These are phyloP conservation scores for Notospermus geniculatus DNA, from an alignment of 1,140 invertebrate genomes.

Conservation along the genomic window DNA sequence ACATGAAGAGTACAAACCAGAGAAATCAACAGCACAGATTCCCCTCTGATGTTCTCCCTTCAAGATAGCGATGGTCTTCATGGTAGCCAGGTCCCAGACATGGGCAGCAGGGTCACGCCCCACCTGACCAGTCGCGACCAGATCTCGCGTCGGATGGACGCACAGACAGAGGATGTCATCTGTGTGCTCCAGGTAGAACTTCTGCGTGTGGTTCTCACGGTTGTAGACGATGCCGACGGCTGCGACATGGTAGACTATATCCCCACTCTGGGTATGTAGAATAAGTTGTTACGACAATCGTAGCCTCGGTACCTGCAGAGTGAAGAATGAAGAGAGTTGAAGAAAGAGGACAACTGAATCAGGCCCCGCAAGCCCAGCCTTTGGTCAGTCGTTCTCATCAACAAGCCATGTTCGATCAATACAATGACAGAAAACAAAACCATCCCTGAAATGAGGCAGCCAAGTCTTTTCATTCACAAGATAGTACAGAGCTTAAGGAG, in stretches of 20 bases:
- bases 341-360: background rate
- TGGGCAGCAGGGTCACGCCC: constrained; percentile 54
- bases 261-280: constrained; percentile 52
- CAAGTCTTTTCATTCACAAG: background rate
- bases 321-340: background rate
- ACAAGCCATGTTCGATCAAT: no score
- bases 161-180: constrained; percentile 56
- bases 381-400: no score
- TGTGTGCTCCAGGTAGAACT: constrained; percentile 53
- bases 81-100: constrained; percentile 53
- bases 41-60: constrained; percentile 56
- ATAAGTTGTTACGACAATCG: constrained; percentile 57
- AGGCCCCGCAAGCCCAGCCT: background rate
- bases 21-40: constrained; percentile 57
- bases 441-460: background rate
- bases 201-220: constrained; percentile 46
- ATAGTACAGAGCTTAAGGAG: no score
- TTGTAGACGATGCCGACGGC: constrained; percentile 52
- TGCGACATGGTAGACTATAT: constrained; percentile 56
- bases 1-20: constrained; percentile 33
- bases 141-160: constrained; percentile 53
- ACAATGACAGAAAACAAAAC: no score
- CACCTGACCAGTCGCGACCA: constrained; percentile 56
- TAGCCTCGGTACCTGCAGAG: constrained; percentile 55
- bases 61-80: constrained; percentile 54